Evolutionary conservation across 1,140 invertebrate genomes (phyloP), one percentile per base, ranked within the genome.

Genomic region (Drosophila simulans): DNA sequence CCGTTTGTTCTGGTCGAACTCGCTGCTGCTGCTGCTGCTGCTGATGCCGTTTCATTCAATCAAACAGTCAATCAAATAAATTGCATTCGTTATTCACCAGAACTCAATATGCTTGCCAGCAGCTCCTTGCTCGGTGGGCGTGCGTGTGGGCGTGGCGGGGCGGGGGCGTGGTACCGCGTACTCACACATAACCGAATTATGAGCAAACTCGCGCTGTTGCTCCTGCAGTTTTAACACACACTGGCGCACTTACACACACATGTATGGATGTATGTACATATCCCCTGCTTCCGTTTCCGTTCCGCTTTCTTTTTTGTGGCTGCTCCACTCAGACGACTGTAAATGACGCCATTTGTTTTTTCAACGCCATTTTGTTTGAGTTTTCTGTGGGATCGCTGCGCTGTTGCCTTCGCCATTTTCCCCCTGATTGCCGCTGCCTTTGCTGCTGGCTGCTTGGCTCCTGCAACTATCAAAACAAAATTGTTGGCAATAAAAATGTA

Each of bases 401-500:
- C 65, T 31, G 65, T 3, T 25, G 54, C 42, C 42, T 39, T 13
- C 53, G 45, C 45, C 43, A 20, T 13, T 20, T 34, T 15, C 25
- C 13, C 64, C 35, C 15, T 31, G 46, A 31, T 31, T 49, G 46
- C 42, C 20, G 35, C 12, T 12, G 35, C 35, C 1, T 17, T 22
- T 13, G n/a, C 31, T 15, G 8, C 56, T 11, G 8, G 31, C 51
- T 13, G 11, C n/a, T 46, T 10, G 17, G 53, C 72, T 68, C 55
- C 64, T 43, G 60, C 72, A 80, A 86, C 82, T 86, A 86, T 86
- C 79, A 86, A 86, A 86, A 83, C 66, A 69, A 86, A 86, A 86
- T 86, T 79, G 82, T 83, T 86, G 79, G 83, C 82, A 88, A 86
- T 88, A 86, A 86, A 86, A 86, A 82, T 88, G 75, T 88, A 88